Evolutionary conservation across 2,113 vertebrate species (phyloP).

Genomic region (Aramus guarauna): DNA sequence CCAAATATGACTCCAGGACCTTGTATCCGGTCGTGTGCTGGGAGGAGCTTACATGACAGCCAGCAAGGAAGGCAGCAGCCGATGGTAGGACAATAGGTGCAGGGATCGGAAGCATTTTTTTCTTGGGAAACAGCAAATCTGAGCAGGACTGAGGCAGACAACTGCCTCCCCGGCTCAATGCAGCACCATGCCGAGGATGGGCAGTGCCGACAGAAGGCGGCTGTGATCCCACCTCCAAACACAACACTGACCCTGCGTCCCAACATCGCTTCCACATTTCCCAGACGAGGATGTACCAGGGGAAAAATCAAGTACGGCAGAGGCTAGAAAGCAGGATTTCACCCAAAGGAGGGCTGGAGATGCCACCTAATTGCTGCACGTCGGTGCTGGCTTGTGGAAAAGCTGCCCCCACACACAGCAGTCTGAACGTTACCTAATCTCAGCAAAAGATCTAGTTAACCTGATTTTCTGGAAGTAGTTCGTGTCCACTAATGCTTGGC

Average conservation of each 20-base stretch:
- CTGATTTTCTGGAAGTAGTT: not conserved
- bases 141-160: not conserved
- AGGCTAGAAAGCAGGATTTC: not conserved
- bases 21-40: fast-evolving
- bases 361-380: not conserved
- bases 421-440: not conserved
- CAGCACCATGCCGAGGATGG: not conserved
- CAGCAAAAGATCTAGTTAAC: not conserved
- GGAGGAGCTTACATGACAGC: not conserved
- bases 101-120: not conserved
- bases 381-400: not conserved
- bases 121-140: not conserved
- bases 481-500: not conserved
- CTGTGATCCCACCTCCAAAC: not conserved
- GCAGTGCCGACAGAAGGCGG: not conserved
- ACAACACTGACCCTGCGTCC: not conserved
- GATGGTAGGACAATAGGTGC: fast-evolving
- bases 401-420: not conserved
- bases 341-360: not conserved
- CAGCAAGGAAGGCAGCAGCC: not conserved
- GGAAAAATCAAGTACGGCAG: not conserved
- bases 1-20: not conserved
- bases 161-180: fast-evolving
- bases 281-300: not conserved
- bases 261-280: not conserved